Percentiles rank a stretch among this genome's conserved stretches.
These are phyloP conservation scores for Dryobota labecula DNA, from an alignment of 2,888 invertebrate species.

Conservation along the genomic window DNA sequence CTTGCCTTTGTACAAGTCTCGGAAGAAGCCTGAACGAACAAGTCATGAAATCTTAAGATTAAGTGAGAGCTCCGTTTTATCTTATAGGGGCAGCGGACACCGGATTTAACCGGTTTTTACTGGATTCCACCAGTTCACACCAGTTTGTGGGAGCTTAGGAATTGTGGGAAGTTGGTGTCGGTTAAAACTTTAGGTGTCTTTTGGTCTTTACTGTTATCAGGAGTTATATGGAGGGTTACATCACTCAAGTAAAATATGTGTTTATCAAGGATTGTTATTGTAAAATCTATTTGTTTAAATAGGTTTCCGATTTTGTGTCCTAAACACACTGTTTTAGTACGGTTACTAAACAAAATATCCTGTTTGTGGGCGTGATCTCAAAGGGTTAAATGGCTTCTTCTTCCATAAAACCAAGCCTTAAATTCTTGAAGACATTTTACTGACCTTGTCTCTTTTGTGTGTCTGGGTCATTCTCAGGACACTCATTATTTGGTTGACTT, in stretches of 20 bases:
- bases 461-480: too few relatives aligned
- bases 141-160: constrained; percentile 55
- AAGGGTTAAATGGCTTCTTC: constrained; percentile 35
- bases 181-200: constrained; percentile 27
- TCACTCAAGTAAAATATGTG: constrained; percentile 40
- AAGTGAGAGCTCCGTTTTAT: constrained; percentile 69
- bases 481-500: too few relatives aligned
- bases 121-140: constrained; percentile 52
- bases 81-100: constrained; percentile 66
- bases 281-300: constrained; percentile 1
- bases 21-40: constrained; percentile 60
- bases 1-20: constrained; percentile 70
- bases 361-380: constrained; percentile 15
- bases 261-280: constrained; percentile 1
- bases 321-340: constrained; percentile 41
- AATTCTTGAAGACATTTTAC: neutral
- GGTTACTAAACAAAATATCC: constrained; percentile 32
- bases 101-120: constrained; percentile 55
- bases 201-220: constrained; percentile 39
- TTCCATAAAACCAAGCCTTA: neutral
- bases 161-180: constrained; percentile 45
- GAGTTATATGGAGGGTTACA: too few relatives aligned
- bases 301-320: constrained; percentile 17
- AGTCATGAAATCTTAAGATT: constrained; percentile 73
- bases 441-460: too few relatives aligned